Base-by-base conservation (phyloP, 2,888 invertebrate species). In the Lasiommata megera region DNA sequence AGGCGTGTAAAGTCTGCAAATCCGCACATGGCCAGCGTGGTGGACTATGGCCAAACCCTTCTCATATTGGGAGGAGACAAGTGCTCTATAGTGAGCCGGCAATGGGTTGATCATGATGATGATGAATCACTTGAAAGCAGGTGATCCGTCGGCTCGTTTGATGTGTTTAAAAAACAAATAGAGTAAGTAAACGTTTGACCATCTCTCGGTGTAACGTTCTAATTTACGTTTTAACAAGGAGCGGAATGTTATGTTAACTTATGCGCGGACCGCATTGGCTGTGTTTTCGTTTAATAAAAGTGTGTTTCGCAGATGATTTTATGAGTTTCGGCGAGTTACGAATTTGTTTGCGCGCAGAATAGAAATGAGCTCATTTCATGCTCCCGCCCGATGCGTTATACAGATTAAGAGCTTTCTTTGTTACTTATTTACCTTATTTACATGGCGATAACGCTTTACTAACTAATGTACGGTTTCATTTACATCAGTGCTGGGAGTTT, bases 201-300 rank as follows among this genome's bases (percentile, higher is more conserved):
- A 16, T 11, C 46, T 46, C 46, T 46, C 46, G 11, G 46, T 16
- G 29, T 31, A 31, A 29, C 11, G 70, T 74, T 79, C 80, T 83
- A 84, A 88, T 84, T 88, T 85, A 85, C 81, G 74, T 86, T 82
- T 82, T 84, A 86, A 87, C 84, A 79, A 85, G 82, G 72, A 73
- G 69, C 71, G 76, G 75, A 82, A 81, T 79, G 84, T 77, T 79
- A 85, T 81, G 83, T 78, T 84, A 86, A 85, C 84, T 87, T 85
- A 80, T 79, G 80, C 80, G 71, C 79, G 74, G 79, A 76, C 78
- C 75, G 74, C 71, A 76, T 80, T 80, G 78, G 73, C 79, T 79
- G 68, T 83, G 82, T 84, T 86, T 84, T 81, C 83, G 81, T 82
- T 86, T 84, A 85, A 82, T 82, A 80, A 80, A 81, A 83, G 74